A percentile compares a stretch with the other conserved stretches of the same genome.
Evolutionary conservation across 2,113 vertebrate genomes (phyloP).

Genomic region (Phasianus colchicus): DNA sequence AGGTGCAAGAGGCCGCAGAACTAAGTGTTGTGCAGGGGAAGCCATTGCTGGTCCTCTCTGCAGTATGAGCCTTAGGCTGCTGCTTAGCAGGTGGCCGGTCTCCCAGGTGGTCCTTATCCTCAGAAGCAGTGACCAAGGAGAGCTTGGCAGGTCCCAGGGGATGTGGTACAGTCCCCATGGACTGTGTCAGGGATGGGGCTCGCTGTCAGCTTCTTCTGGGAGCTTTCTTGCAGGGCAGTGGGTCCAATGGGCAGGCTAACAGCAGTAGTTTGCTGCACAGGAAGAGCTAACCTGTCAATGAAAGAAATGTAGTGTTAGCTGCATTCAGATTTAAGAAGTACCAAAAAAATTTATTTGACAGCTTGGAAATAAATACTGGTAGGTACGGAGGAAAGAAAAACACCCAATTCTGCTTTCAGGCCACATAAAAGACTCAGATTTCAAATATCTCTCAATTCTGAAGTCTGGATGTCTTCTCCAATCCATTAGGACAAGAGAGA

Average conservation of each 20-base stretch:
- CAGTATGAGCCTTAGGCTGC: conserved; percentile 38
- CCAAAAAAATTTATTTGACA: not conserved
- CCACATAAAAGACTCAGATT: not conserved
- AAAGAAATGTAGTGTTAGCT: conserved; percentile 66
- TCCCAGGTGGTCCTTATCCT: conserved; percentile 74
- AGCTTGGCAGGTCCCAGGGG: conserved; percentile 86
- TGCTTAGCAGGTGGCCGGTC: conserved; percentile 76
- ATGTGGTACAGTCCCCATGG: conserved; percentile 91
- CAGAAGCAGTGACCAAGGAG: conserved; percentile 80
- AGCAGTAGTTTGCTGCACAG: not conserved
- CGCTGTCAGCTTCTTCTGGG: not conserved
- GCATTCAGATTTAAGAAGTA: not conserved
- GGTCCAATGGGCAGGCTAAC: not conserved
- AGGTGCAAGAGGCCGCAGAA: conserved; percentile 44
- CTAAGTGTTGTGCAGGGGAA: not conserved
- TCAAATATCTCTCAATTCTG: not conserved
- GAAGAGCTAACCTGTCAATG: conserved; percentile 57
- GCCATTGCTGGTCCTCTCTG: conserved; percentile 73
- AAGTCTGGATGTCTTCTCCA: not conserved
- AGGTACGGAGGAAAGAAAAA: not conserved
- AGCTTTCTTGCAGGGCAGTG: not conserved
- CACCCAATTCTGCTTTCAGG: not conserved
- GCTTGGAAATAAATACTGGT: not conserved
- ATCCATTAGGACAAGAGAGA: no score
- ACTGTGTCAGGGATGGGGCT: not conserved